Evolutionary conservation across 2,888 invertebrate species (phyloP), one percentile per base, ranked within the genome.

Genomic region (Agrochola lychnidis): DNA sequence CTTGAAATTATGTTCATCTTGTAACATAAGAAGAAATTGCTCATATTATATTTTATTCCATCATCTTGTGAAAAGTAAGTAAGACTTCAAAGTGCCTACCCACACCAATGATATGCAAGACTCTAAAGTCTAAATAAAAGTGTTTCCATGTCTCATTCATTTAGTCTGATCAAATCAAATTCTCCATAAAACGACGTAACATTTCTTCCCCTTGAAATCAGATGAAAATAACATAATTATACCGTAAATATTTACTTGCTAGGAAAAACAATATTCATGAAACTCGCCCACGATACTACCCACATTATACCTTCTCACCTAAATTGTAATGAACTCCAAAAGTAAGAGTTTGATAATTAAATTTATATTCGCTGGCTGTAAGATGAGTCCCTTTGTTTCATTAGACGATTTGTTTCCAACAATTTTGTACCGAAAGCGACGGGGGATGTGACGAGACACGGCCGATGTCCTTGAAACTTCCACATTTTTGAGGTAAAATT

Each of bases 311-410:
- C 68, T 4, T 56, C 82, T 79, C 56, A 80, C 72, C 79, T 83
- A 91, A 91, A 91, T 87, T 90, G 88, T 91, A 91, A 93, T 90
- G 88, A 92, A 92, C 90, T 90, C 86, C 76, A 82, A 87, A 86
- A 88, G 88, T 85, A 88, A 88, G 89, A 91, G 90, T 92, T 92
- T 89, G 72, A 86, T 92, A 92, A 93, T 93, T 92, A 89, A 91
- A 93, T 93, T 93, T 91, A 91, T 91, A 90, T 91, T 91, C 89
- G 78, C 83, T 85, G 88, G 85, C 86, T 89, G 89, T 89, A 88
- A 90, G 82, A 80, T 76, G 88, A 83, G 79, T 89, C 89, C 89
- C 91, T 92, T 93, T 93, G 93, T 93, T 93, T 92, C 93, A 93
- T 93, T 91, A 93, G 88, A 86, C 87, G 85, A 90, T 91, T 91